These are phyloP conservation scores for Mixornis gularis DNA, from an alignment of 2,113 vertebrate genomes.

Conservation along the genomic window DNA sequence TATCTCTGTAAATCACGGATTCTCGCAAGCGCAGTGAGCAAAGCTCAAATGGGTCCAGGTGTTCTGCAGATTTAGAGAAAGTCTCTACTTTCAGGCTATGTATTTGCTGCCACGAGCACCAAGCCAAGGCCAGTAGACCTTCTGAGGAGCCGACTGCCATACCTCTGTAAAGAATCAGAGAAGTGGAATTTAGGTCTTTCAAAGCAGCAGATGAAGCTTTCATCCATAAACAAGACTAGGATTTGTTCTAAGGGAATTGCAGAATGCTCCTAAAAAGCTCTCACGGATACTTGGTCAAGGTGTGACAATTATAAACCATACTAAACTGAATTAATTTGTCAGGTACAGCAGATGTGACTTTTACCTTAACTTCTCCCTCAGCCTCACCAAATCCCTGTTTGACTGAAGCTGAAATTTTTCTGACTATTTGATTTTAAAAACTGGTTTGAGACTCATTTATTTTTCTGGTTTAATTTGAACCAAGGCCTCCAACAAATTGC, in stretches of 20 bases:
- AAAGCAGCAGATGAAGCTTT: background rate
- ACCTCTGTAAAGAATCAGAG: background rate
- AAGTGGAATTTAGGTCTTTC: background rate
- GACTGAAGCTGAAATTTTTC: background rate
- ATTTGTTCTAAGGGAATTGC: background rate
- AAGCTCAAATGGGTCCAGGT: slow-evolving; percentile 6
- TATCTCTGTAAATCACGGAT: background rate
- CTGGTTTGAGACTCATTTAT: background rate
- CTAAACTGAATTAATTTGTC: background rate
- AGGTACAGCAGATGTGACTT: background rate
- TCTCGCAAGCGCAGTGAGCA: background rate
- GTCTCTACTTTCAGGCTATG: background rate
- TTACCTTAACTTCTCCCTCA: background rate
- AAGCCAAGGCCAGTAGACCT: background rate
- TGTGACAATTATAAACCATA: background rate
- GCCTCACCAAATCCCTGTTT: background rate
- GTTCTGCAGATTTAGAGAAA: slow-evolving; percentile 15
- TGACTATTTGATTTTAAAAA: background rate
- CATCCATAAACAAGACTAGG: background rate
- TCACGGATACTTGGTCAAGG: background rate
- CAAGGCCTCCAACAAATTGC: background rate
- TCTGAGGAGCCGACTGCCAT: fast-evolving
- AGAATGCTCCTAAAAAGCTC: background rate
- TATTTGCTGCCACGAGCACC: background rate
- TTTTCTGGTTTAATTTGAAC: background rate